Conservation (phyloP, 2,113 vertebrate species). For the Leptobrachium ailaonicum region DNA sequence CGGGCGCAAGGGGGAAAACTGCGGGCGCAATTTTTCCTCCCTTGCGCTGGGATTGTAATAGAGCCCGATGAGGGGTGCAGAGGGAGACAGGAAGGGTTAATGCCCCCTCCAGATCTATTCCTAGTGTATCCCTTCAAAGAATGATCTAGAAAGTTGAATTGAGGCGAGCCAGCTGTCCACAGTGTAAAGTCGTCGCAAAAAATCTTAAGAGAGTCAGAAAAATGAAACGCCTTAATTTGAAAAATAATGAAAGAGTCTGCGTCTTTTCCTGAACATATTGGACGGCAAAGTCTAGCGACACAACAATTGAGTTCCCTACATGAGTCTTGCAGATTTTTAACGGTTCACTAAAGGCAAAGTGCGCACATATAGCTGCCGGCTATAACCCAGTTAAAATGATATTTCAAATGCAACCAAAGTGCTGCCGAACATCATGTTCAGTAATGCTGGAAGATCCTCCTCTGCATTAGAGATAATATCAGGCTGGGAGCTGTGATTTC, state of each 20-base stretch:
- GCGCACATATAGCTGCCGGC: conserved; percentile 20
- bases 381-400: conserved; percentile 38
- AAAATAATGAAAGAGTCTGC: background rate
- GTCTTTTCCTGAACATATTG: background rate
- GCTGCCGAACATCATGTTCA: conserved; percentile 17
- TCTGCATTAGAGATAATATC: background rate
- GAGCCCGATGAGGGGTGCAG: too few species aligned
- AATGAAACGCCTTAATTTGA: background rate
- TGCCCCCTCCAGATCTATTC: too few species aligned
- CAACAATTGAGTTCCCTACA: background rate
- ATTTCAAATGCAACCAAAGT: conserved; percentile 29
- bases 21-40: too few species aligned
- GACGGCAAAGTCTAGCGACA: background rate
- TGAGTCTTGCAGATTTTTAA: background rate
- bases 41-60: too few species aligned
- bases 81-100: too few species aligned
- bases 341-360: conserved; percentile 19
- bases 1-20: too few species aligned
- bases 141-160: too few species aligned
- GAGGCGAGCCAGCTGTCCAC: too few species aligned
- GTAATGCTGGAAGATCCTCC: background rate
- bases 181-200: too few species aligned
- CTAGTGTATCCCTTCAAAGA: too few species aligned
- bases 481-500: background rate
- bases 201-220: background rate